phyloP scores from a whole-genome alignment of 2,888 invertebrate genomes.

The Lasioglossum villosulum region DNA sequence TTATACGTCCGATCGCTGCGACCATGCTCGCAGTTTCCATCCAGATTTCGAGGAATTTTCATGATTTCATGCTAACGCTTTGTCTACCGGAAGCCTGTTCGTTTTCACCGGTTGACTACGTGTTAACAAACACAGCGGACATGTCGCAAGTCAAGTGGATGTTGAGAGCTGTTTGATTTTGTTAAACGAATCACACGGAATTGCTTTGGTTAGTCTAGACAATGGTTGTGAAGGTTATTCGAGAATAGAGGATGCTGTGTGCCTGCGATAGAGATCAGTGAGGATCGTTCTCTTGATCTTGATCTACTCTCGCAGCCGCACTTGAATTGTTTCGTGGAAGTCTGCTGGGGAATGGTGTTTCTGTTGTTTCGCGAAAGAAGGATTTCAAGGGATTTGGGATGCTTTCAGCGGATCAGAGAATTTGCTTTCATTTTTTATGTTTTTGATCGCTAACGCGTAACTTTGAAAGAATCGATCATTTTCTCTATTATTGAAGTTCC shows the following conservation, averaged over 20 bases:
- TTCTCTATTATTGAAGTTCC: too few species aligned
- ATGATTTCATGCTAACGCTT: too few species aligned
- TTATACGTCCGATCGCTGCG: conserved; percentile 5
- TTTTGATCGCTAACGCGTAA: too few species aligned
- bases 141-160: neutral
- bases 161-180: neutral
- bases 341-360: neutral
- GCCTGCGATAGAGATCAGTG: neutral
- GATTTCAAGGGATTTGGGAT: neutral
- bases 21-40: neutral
- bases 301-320: neutral
- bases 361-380: neutral
- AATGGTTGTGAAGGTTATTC: neutral
- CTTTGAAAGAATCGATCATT: too few species aligned
- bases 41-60: neutral
- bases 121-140: neutral
- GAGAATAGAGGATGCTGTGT: neutral
- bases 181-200: neutral
- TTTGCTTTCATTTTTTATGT: neutral
- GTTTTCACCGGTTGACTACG: neutral
- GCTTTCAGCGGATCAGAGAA: neutral
- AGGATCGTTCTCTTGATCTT: neutral
- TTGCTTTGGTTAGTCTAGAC: neutral
- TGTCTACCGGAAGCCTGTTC: neutral
- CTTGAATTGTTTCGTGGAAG: neutral